Base-by-base conservation (phyloP, 2,113 vertebrate species). In the Alexandromys fortis region DNA sequence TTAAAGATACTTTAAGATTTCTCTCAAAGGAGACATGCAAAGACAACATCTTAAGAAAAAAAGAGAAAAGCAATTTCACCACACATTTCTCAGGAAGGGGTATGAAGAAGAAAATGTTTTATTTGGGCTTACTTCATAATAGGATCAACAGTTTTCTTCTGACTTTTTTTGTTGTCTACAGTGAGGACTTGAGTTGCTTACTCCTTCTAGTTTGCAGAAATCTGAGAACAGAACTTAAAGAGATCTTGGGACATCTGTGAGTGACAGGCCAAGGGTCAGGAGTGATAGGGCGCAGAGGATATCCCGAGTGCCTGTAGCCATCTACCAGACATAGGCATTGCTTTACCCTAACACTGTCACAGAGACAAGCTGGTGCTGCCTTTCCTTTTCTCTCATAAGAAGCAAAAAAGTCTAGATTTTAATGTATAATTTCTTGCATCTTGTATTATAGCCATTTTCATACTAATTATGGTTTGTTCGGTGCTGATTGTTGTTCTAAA, bases 251-350 rank as follows among this genome's bases (percentile, higher is more conserved):
- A 22, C 3, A 3, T 7, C 61, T n/a, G 42, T 11, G 33, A 90
- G 42, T 28, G 16, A 2, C 47, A 55, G 12, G 9, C 52, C 3
- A 35, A 85, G 22, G 24, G 22, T 10, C 7, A 22, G 19, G 30
- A 42, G 14, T 52, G 9, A 2, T 2, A 7, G 45, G 35, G 5
- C 28, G 0, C 7, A 4, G 76, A 68, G 19, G 28, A 2, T 33
- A 58, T 12, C 58, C 0, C 7, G 22, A 9, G 3, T n/a, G 24
- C 6, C 3, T 4, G 2, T 1, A 10, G 5, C 5, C 24, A 8
- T 33, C 9, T 55, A 30, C 3, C 55, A 13, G 3, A 1, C 63
- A 33, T 5, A 75, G 45, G 26, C 30, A 30, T 13, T 38, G 35
- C 5, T 45, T 12, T 1, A 0, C 0, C 3, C 8, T 13, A 5